phyloP scores from a whole-genome alignment of 64 coral and sea anemone species.

The Catalaphyllia jardinei region DNA sequence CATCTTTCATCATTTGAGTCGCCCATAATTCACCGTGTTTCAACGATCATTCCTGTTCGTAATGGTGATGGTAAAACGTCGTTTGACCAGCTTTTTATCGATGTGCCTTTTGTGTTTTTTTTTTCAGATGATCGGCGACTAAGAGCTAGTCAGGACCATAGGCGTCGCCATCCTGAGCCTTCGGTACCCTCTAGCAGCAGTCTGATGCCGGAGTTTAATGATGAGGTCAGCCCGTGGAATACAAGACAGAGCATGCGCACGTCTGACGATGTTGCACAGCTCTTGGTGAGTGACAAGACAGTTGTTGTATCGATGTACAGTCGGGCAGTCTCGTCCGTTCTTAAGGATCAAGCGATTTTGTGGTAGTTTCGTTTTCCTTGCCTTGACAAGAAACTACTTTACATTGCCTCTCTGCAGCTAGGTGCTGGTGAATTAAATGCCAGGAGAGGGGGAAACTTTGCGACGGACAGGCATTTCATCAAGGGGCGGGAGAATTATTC shows the following conservation, averaged over 20 bases:
- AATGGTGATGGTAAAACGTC: neutral
- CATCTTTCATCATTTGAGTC: no score
- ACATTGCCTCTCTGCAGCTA: no score
- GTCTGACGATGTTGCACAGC: constrained; percentile 84
- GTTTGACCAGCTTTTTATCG: neutral
- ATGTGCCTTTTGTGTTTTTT: neutral
- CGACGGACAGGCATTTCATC: no score
- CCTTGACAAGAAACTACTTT: neutral
- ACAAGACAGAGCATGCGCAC: constrained; percentile 61
- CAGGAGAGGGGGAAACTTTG: no score
- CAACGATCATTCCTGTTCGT: neutral
- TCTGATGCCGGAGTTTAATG: constrained; percentile 6
- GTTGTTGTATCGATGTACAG: neutral
- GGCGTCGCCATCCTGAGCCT: neutral
- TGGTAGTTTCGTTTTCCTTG: neutral
- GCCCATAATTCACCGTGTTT: neutral
- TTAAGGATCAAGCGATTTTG: neutral
- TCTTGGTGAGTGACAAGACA: constrained; percentile 52
- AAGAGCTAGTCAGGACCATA: neutral
- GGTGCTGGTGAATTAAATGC: no score
- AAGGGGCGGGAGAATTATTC: no score
- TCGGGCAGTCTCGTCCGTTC: neutral
- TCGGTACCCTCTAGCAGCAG: neutral
- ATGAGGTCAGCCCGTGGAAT: constrained; percentile 81
- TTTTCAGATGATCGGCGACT: neutral